These are phyloP conservation scores for Euwallacea similis DNA, from an alignment of 1,140 invertebrate genomes.

Conservation along the genomic window DNA sequence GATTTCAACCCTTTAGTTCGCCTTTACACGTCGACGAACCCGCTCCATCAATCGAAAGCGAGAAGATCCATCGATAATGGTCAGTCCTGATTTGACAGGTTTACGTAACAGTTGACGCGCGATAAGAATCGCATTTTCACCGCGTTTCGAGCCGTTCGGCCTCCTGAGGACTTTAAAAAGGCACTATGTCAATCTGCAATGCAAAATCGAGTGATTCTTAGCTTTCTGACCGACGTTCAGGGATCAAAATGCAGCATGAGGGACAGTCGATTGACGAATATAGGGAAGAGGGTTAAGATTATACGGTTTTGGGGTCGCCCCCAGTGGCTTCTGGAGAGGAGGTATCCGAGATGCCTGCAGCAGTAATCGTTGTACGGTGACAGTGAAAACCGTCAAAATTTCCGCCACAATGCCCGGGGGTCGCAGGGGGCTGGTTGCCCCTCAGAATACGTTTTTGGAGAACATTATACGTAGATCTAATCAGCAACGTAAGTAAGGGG, in stretches of 20 bases:
- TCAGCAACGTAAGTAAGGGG: constrained; percentile 86
- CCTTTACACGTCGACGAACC: constrained; percentile 24
- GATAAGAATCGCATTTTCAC: not conserved
- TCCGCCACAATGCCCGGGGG: constrained; percentile 79
- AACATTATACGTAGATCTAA: constrained; percentile 97
- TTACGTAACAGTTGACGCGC: constrained; percentile 23
- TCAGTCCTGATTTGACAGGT: constrained; percentile 6
- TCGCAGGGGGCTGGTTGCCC: constrained; percentile 96
- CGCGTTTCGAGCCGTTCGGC: not conserved
- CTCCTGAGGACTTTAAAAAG: not conserved
- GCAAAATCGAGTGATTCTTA: not conserved
- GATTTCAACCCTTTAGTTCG: constrained; percentile 34
- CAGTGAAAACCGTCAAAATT: constrained; percentile 33
- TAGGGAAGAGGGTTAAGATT: constrained; percentile 14
- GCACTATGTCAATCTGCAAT: not conserved
- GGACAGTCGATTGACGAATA: not conserved
- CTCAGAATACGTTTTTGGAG: constrained; percentile 99
- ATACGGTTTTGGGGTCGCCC: not conserved
- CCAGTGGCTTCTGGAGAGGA: not conserved
- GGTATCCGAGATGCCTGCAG: not conserved
- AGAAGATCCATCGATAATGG: constrained; percentile 7
- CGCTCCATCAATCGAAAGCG: not conserved
- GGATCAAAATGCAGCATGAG: not conserved
- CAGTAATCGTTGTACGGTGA: constrained; percentile 11
- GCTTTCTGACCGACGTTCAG: not conserved